These are phyloP conservation scores for Spodoptera frugiperda DNA, from an alignment of 1,140 invertebrate species.

Conservation along the genomic window DNA sequence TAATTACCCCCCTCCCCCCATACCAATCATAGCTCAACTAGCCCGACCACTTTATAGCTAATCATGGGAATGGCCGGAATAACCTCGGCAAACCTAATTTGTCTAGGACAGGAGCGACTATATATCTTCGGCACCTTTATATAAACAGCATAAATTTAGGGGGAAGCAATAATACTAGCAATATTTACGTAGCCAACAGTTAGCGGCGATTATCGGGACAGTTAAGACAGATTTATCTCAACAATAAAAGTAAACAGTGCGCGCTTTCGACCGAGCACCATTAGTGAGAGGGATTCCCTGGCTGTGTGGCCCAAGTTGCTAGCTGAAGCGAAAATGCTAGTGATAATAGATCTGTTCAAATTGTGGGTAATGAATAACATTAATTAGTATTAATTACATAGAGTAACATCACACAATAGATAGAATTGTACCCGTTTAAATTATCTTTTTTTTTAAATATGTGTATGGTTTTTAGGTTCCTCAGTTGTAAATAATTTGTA, in stretches of 20 bases:
- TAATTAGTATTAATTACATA: too few relatives aligned
- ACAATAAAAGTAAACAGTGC: constrained; percentile 84
- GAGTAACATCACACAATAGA: too few relatives aligned
- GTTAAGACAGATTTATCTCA: constrained; percentile 83
- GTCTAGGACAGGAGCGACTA: not conserved
- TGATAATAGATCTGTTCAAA: too few relatives aligned
- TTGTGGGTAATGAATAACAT: too few relatives aligned
- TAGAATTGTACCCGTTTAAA: too few relatives aligned
- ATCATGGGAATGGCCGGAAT: not conserved
- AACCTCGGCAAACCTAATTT: not conserved
- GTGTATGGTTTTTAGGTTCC: too few relatives aligned
- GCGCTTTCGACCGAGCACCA: constrained; percentile 68
- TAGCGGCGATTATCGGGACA: constrained; percentile 80
- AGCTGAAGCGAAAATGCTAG: constrained; percentile 37
- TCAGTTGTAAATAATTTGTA: too few relatives aligned
- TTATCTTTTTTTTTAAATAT: too few relatives aligned
- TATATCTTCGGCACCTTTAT: constrained; percentile 1
- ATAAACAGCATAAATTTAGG: constrained; percentile 30
- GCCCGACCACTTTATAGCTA: too few relatives aligned
- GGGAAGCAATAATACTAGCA: constrained; percentile 23
- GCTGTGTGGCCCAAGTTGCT: constrained; percentile 35
- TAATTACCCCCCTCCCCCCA: too few relatives aligned
- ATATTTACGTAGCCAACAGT: constrained; percentile 73
- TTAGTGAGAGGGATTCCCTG: constrained; percentile 75
- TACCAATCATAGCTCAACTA: too few relatives aligned